Evolutionary conservation across 2,113 vertebrate species (phyloP).

Genomic region (Cyphomyrus discorhynchus): DNA sequence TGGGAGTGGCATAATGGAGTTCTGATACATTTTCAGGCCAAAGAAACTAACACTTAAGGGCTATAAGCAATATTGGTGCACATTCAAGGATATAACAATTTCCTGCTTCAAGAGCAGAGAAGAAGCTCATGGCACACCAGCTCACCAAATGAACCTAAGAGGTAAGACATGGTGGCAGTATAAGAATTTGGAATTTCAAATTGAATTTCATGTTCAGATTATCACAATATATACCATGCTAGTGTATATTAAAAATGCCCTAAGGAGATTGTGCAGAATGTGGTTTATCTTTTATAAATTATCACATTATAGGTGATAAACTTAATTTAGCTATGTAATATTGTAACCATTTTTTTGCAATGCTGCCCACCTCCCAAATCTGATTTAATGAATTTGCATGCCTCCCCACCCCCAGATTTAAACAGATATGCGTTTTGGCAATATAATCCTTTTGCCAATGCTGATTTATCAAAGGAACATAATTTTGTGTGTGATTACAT

Average conservation of each 20-base stretch:
- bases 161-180: slow-evolving; percentile 51
- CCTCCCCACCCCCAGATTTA: neutral
- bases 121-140: slow-evolving; percentile 84
- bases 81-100: slow-evolving; percentile 98
- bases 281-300: neutral
- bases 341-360: neutral
- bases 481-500: neutral
- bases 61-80: slow-evolving; percentile 98
- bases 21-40: slow-evolving; percentile 61
- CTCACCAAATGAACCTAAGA: slow-evolving; percentile 94
- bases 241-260: neutral
- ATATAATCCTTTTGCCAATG: neutral
- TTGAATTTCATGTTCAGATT: neutral
- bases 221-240: neutral
- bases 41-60: slow-evolving; percentile 98
- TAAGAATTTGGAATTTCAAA: neutral
- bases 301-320: neutral
- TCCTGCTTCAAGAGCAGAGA: slow-evolving; percentile 98
- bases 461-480: neutral
- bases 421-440: neutral
- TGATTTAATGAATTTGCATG: neutral
- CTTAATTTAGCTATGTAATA: neutral
- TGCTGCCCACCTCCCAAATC: neutral
- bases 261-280: neutral
- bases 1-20: slow-evolving; percentile 25